Percentiles rank a stretch among this genome's conserved stretches.
phyloP scores from a whole-genome alignment of 2,888 invertebrate species.

The Diarsia rubi region DNA sequence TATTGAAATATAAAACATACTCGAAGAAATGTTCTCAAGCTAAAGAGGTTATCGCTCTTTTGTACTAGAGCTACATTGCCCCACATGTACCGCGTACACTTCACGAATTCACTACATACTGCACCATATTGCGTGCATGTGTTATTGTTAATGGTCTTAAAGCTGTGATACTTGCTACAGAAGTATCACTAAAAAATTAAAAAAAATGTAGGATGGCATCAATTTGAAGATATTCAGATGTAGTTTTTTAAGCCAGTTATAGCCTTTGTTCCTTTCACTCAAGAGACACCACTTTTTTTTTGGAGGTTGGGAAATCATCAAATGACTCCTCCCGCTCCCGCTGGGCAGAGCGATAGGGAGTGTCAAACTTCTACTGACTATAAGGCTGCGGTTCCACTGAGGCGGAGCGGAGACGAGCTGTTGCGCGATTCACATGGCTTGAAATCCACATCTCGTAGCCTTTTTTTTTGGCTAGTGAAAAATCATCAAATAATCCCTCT shows the following conservation, averaged over 20 bases:
- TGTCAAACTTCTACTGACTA: no score
- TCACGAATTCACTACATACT: conserved; percentile 43
- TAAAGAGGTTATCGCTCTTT: conserved; percentile 65
- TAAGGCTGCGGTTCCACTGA: no score
- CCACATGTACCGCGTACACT: conserved; percentile 57
- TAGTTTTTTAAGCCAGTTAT: background rate
- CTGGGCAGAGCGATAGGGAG: no score
- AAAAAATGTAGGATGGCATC: background rate
- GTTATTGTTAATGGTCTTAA: conserved; percentile 58
- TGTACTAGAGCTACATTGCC: conserved; percentile 46
- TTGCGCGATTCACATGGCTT: no score
- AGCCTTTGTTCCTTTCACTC: background rate
- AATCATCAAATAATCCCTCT: no score
- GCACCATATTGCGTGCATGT: conserved; percentile 64
- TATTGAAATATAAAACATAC: conserved; percentile 20
- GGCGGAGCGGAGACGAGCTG: no score
- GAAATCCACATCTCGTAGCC: no score
- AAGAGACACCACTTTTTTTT: background rate
- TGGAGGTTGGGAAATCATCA: no score
- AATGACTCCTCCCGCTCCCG: no score
- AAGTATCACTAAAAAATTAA: conserved; percentile 29
- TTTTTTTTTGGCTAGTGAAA: no score
- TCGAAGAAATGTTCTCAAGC: conserved; percentile 32
- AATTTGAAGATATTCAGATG: background rate
- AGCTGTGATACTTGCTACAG: conserved; percentile 25